These are phyloP conservation scores for Oryzias curvinotus DNA, from an alignment of 2,113 vertebrate species.

Conservation along the genomic window DNA sequence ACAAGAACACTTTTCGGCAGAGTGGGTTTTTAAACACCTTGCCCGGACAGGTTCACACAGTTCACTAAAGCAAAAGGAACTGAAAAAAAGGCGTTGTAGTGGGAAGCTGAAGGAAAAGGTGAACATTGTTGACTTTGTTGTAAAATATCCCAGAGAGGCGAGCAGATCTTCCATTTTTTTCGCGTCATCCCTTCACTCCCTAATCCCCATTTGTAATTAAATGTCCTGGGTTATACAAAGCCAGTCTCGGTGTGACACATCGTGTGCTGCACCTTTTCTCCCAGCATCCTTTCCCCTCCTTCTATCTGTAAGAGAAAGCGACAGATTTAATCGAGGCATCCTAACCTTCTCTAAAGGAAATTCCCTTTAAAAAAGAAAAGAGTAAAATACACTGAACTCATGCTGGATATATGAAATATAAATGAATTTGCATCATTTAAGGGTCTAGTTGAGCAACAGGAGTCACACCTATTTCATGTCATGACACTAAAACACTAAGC, in stretches of 20 bases:
- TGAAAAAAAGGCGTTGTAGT: conserved; percentile 5
- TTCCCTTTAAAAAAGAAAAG: no score
- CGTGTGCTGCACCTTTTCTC: conserved; percentile 20
- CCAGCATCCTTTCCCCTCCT: conserved; percentile 11
- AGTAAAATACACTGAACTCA: no score
- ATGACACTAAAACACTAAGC: no score
- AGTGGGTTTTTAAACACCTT: conserved; percentile 10
- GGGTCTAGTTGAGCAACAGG: no score
- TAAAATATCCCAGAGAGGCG: conserved; percentile 32
- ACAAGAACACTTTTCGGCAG: not conserved
- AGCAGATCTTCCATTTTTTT: conserved; percentile 52
- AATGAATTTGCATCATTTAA: no score
- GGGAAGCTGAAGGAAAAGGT: not conserved
- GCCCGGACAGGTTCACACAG: conserved; percentile 19
- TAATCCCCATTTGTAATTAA: conserved; percentile 74
- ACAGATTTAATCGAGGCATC: no score
- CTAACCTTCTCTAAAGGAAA: no score
- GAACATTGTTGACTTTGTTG: conserved; percentile 30
- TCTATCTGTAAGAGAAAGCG: conserved; percentile 8
- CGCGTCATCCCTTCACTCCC: conserved; percentile 39
- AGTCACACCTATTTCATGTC: no score
- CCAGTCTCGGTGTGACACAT: conserved; percentile 40
- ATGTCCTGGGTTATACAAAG: conserved; percentile 66
- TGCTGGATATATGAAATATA: no score
- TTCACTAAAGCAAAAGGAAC: conserved; percentile 4